Percentiles rank a stretch among this genome's conserved stretches.
Conservation (phyloP, 2,888 invertebrate genomes). For the Hipparchia semele region DNA sequence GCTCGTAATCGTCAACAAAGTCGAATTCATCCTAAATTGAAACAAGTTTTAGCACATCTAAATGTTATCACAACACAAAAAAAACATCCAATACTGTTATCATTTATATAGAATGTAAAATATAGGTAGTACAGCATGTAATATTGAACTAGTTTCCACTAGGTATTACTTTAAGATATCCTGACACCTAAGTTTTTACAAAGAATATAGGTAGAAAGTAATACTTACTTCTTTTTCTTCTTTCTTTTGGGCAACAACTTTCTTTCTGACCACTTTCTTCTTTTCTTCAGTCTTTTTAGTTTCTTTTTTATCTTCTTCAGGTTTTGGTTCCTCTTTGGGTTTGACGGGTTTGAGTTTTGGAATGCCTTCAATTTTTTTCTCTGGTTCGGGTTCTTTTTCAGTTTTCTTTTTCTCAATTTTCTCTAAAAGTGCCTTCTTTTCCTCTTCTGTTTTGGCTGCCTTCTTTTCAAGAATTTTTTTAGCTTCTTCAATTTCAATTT, state of each 20-base stretch:
- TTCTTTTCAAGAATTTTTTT: constrained; percentile 74
- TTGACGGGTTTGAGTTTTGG: constrained; percentile 83
- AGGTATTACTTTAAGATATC: background rate
- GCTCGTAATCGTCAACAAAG: constrained; percentile 89
- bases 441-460: constrained; percentile 77
- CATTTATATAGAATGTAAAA: background rate
- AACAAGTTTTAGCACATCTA: constrained; percentile 68
- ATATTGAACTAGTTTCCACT: background rate
- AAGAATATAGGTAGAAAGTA: background rate
- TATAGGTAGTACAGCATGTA: background rate
- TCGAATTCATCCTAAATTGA: constrained; percentile 76
- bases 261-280: constrained; percentile 77
- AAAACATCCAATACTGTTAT: constrained; percentile 41
- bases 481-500: constrained; percentile 76
- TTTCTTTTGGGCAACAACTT: constrained; percentile 75
- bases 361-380: constrained; percentile 84
- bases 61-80: constrained; percentile 61
- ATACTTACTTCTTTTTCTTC: constrained; percentile 71
- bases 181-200: background rate
- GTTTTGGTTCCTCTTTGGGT: constrained; percentile 75
- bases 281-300: constrained; percentile 68
- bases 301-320: constrained; percentile 71
- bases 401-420: constrained; percentile 78
- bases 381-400: constrained; percentile 77
- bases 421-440: constrained; percentile 78